Evolutionary conservation across 2,113 vertebrate genomes (phyloP).

Genomic region (Engystomops pustulosus): DNA sequence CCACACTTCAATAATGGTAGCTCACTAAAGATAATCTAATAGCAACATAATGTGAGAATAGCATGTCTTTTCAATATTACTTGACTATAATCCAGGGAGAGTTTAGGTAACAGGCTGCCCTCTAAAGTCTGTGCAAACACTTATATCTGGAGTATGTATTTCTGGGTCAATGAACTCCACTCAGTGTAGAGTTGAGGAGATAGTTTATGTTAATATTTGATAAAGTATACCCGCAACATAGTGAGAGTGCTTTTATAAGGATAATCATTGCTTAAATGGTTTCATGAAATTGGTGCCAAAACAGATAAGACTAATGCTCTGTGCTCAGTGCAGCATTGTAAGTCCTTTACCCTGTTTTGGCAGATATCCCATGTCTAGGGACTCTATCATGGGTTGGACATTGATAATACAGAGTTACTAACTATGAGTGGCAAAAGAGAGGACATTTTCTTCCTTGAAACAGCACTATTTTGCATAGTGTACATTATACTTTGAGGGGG

Average conservation of each 20-base stretch:
- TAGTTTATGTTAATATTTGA: not conserved
- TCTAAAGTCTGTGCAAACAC: too few species aligned
- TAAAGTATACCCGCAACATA: not conserved
- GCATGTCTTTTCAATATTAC: not conserved
- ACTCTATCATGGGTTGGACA: too few species aligned
- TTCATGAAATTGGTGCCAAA: not conserved
- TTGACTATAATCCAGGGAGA: not conserved
- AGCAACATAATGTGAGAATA: not conserved
- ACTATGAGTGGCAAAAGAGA: too few species aligned
- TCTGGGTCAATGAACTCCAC: not conserved
- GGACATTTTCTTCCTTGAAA: too few species aligned
- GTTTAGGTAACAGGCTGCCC: too few species aligned
- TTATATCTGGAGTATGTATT: not conserved
- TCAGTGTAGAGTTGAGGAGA: not conserved
- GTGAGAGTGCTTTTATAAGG: not conserved
- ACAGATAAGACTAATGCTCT: not conserved
- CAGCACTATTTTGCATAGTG: too few species aligned
- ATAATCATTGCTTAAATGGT: not conserved
- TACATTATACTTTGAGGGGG: too few species aligned
- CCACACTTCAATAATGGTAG: not conserved
- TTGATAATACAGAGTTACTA: too few species aligned
- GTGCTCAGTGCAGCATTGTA: not conserved
- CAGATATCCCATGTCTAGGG: too few species aligned
- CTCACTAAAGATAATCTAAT: slow-evolving; percentile 8
- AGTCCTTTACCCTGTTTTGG: not conserved